Percentiles rank a stretch among this genome's conserved stretches.
These are phyloP conservation scores for Alligator sinensis DNA, from an alignment of 2,113 vertebrate genomes.

Conservation along the genomic window DNA sequence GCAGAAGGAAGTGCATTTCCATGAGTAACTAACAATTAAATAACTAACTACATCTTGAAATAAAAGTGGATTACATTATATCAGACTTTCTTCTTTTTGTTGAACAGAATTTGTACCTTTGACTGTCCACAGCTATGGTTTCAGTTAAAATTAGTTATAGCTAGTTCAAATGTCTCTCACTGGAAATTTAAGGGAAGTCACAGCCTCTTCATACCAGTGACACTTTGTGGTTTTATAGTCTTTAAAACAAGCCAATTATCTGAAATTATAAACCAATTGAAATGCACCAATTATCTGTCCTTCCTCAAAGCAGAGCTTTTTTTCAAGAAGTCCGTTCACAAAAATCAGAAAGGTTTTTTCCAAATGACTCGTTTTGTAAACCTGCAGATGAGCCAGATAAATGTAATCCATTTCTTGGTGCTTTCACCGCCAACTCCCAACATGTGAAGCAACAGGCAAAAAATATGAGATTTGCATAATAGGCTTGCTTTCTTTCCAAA, in stretches of 20 bases:
- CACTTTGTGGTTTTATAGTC: background rate
- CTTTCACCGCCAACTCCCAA: background rate
- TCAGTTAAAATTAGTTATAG: background rate
- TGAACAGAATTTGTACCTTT: background rate
- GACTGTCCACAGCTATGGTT: background rate
- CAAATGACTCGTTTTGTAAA: background rate
- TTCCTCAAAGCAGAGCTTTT: background rate
- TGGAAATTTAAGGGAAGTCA: background rate
- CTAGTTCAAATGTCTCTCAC: background rate
- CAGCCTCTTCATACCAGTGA: accelerated
- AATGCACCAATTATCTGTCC: background rate
- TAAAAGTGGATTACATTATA: background rate
- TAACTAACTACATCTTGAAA: background rate
- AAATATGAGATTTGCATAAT: background rate
- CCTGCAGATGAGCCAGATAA: background rate
- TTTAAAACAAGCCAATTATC: background rate
- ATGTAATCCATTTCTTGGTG: background rate
- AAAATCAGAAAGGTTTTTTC: background rate
- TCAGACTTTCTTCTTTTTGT: background rate
- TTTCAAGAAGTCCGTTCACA: background rate
- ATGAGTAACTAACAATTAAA: accelerated
- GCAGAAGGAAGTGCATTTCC: background rate
- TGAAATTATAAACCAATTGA: too few species aligned
- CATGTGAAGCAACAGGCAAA: background rate
- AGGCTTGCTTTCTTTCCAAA: background rate